Base-by-base conservation (phyloP, 2,797 vertebrate species). In the Nothura maculosa region DNA sequence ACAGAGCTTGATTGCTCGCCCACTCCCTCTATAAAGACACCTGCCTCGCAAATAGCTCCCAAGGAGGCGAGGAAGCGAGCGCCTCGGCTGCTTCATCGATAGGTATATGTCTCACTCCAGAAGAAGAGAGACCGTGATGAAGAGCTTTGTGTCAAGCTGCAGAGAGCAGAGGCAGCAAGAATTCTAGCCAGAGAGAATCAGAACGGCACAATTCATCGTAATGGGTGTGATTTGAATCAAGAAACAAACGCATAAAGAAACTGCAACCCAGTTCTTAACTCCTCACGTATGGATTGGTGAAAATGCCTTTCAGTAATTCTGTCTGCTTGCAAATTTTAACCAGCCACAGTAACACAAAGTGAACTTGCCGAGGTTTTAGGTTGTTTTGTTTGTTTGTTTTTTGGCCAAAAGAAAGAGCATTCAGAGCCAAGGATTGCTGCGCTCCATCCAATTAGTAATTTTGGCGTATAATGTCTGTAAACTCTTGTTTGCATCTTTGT, bases 61-160 rank as follows among this genome's bases (percentile, higher is more conserved):
- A 16, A 21, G 61, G 34, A 74, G 72, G 16, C 72, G 38, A 90
- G 55, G 62, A 81, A 78, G 32, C 38, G 25, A 25, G 6, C 12
- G 28, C 24, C 76, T 64, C 42, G 32, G 38, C 61, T 85, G 86
- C 64, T 72, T 38, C 47, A 66, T 12, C 4, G 4, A 60, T 2
- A 83, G 68, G 38, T 69, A 30, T 19, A 43, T 57, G 54, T 45
- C 74, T 91, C 72, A 30, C 64, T 78, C 66, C 32, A 75, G 38
- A 78, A 69, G 83, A 78, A 78, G 11, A 12, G 2, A 58, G 90
- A 68, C 64, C 43, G 38, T 67, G 72, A 70, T 50, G 52, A 77
- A 82, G 52, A 91, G 76, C 60, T 87, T 66, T 61, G n/a, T 74
- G 64, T 87, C 73, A 92, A 85, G 68, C 47, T 80, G 69, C 66